These are phyloP conservation scores for Piscicola geometra DNA, from an alignment of 2,888 invertebrate genomes.

Conservation along the genomic window DNA sequence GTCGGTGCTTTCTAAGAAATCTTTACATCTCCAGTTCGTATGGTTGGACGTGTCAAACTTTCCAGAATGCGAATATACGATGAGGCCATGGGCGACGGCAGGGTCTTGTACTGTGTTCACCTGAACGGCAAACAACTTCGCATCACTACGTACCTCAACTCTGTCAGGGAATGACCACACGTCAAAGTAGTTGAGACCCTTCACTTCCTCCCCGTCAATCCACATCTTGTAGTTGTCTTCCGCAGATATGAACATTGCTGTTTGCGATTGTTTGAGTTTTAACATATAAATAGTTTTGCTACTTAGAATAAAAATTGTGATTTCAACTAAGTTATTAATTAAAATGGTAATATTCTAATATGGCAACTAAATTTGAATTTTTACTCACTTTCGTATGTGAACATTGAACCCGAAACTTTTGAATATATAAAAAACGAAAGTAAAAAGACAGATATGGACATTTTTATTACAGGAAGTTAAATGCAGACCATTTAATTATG, in stretches of 20 bases:
- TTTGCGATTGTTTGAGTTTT: not conserved
- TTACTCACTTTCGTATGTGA: not conserved
- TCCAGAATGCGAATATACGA: conserved; percentile 11
- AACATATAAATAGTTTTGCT: too few species aligned
- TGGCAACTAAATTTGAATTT: too few species aligned
- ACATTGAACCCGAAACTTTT: not conserved
- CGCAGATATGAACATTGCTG: conserved; percentile 28
- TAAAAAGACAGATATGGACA: too few species aligned
- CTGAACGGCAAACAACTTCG: conserved; percentile 14
- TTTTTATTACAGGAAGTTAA: too few species aligned
- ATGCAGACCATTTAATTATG: too few species aligned
- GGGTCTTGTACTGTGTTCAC: not conserved
- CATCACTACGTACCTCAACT: conserved; percentile 15
- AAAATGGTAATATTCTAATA: too few species aligned
- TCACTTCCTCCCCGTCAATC: conserved; percentile 8
- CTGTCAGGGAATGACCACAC: conserved; percentile 30
- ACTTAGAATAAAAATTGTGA: too few species aligned
- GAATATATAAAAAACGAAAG: not conserved
- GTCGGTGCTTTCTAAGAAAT: not conserved
- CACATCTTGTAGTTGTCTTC: conserved; percentile 4
- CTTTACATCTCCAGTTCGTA: not conserved
- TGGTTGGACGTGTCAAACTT: not conserved
- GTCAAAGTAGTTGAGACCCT: conserved; percentile 5
- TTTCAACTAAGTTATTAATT: too few species aligned
- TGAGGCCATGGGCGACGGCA: not conserved